Conservation (phyloP, 2,888 invertebrate species). For the Apamea sordens region DNA sequence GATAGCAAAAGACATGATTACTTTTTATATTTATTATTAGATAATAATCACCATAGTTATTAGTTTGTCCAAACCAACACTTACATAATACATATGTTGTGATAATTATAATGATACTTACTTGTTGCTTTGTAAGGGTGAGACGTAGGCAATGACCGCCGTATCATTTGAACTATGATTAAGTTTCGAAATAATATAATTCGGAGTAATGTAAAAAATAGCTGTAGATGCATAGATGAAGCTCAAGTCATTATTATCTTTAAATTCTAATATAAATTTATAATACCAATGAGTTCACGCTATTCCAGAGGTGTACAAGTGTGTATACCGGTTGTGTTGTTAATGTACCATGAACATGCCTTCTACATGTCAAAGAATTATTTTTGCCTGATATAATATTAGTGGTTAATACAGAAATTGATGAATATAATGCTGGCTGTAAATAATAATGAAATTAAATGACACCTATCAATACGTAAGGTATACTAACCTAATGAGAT, state of each 20-base stretch:
- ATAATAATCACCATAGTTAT: constrained; percentile 77
- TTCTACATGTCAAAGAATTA: constrained; percentile 78
- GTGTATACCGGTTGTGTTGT: constrained; percentile 66
- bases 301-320: constrained; percentile 66
- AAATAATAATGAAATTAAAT: constrained; percentile 72
- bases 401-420: constrained; percentile 68
- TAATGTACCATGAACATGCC: constrained; percentile 86
- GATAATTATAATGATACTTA: constrained; percentile 76
- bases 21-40: constrained; percentile 79
- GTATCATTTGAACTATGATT: constrained; percentile 61
- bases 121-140: constrained; percentile 68
- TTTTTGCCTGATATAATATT: constrained; percentile 77
- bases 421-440: constrained; percentile 72
- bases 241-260: constrained; percentile 85
- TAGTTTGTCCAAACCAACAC: constrained; percentile 76
- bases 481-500: constrained; percentile 66
- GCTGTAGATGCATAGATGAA: constrained; percentile 80
- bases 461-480: constrained; percentile 79
- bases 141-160: constrained; percentile 57
- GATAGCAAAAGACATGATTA: constrained; percentile 81
- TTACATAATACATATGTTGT: constrained; percentile 74
- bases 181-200: constrained; percentile 64
- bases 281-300: constrained; percentile 69
- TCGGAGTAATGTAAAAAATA: constrained; percentile 72
- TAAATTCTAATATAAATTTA: constrained; percentile 73